phyloP scores from a whole-genome alignment of 2,888 invertebrate genomes.

The Leptopterna dolabrata region DNA sequence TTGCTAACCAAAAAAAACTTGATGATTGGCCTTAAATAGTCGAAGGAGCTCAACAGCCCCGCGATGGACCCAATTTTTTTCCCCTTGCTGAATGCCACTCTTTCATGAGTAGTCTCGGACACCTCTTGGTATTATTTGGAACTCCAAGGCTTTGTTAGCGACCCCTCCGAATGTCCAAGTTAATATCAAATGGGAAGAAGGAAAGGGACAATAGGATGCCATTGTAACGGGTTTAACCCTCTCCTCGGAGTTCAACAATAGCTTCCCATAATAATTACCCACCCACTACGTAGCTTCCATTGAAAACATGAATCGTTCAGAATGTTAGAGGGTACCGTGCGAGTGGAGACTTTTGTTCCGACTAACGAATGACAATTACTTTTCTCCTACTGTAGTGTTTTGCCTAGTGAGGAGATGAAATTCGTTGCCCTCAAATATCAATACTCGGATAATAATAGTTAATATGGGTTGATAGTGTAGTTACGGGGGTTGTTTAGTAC shows the following conservation, averaged over 20 bases:
- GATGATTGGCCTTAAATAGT: too few species aligned
- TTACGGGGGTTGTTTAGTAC: too few species aligned
- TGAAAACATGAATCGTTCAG: constrained; percentile 11
- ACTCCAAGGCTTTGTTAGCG: not conserved
- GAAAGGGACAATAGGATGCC: not conserved
- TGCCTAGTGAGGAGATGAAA: not conserved
- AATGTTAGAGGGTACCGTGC: not conserved
- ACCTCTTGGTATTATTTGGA: not conserved
- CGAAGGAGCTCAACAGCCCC: too few species aligned
- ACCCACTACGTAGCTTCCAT: not conserved
- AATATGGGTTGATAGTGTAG: too few species aligned
- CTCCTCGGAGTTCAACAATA: constrained; percentile 2
- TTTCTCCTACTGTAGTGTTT: not conserved
- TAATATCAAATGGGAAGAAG: constrained; percentile 6
- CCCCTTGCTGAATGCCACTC: too few species aligned
- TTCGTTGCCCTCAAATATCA: too few species aligned
- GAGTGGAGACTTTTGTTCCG: not conserved
- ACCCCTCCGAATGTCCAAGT: not conserved
- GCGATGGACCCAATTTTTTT: too few species aligned
- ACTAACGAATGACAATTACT: not conserved
- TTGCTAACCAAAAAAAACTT: too few species aligned
- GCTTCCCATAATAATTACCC: constrained; percentile 11
- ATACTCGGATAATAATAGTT: too few species aligned
- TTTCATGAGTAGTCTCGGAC: not conserved
- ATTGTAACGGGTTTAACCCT: constrained; percentile 11